These are phyloP conservation scores for Bedellia somnulentella DNA, from an alignment of 2,888 invertebrate genomes.

Conservation along the genomic window DNA sequence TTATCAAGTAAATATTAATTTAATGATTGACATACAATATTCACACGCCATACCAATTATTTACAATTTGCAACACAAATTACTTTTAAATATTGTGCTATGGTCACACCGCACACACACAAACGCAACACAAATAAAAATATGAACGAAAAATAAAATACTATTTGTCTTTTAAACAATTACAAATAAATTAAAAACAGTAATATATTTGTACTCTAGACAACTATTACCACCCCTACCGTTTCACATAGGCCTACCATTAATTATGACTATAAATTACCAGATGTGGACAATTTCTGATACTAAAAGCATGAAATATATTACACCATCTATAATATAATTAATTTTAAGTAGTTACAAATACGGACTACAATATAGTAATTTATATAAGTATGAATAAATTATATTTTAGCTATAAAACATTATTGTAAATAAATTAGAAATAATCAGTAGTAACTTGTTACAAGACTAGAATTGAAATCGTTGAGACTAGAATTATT, in stretches of 20 bases:
- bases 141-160: conserved; percentile 20
- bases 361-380: no score
- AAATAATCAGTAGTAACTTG: no score
- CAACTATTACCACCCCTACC: conserved; percentile 4
- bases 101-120: conserved; percentile 17
- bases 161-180: conserved; percentile 23
- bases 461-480: conserved; percentile 9
- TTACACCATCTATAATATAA: no score
- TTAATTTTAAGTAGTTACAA: no score
- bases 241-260: no score
- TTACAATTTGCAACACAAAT: conserved; percentile 50
- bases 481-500: conserved; percentile 3
- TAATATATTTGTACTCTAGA: conserved; percentile 6
- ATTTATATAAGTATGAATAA: no score
- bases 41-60: conserved; percentile 54
- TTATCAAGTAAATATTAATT: no score
- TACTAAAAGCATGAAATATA: no score
- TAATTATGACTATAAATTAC: no score
- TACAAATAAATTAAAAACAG: conserved; percentile 5
- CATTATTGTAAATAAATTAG: no score
- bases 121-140: conserved; percentile 17
- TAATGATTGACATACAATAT: conserved; percentile 54
- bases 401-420: no score
- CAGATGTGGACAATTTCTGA: no score
- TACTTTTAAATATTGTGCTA: conserved; percentile 55